Evolutionary conservation across 2,888 invertebrate species (phyloP).

Genomic region (Pterobdella sp.): DNA sequence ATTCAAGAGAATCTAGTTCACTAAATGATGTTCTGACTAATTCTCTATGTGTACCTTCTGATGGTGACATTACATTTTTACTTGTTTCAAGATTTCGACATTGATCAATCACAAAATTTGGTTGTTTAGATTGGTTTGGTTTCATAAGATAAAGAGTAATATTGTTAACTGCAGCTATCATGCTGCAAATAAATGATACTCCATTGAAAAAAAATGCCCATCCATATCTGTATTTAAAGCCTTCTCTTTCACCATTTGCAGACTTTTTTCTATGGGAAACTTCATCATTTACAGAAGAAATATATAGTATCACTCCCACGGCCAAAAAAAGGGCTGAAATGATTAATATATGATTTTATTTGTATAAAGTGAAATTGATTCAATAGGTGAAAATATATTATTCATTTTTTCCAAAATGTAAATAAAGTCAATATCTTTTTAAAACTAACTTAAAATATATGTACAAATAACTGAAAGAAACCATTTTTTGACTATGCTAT

Average conservation of each 20-base stretch:
- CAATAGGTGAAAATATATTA: not conserved
- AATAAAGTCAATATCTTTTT: not conserved
- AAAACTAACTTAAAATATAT: not conserved
- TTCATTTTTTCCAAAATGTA: not conserved
- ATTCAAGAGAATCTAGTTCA: not conserved
- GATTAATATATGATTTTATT: too few relatives aligned
- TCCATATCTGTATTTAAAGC: constrained; percentile 35
- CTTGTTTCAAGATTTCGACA: not conserved
- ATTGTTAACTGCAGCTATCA: constrained; percentile 46
- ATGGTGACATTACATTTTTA: not conserved
- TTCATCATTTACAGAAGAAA: constrained; percentile 48
- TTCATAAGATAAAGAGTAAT: constrained; percentile 44
- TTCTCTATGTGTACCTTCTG: not conserved
- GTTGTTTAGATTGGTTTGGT: constrained; percentile 6
- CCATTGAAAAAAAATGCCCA: constrained; percentile 50
- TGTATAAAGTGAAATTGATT: too few relatives aligned
- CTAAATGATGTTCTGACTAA: not conserved
- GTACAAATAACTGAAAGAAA: not conserved
- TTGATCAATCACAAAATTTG: not conserved
- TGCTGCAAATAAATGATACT: constrained; percentile 45
- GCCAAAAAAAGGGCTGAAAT: constrained; percentile 44
- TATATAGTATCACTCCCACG: constrained; percentile 47
- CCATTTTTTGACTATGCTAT: too few relatives aligned
- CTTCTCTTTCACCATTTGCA: constrained; percentile 33
- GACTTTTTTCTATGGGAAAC: constrained; percentile 46